Base-by-base conservation (phyloP, 37 sponge, comb jelly and placozoan genomes). In the Cliona cf. orientalis region DNA sequence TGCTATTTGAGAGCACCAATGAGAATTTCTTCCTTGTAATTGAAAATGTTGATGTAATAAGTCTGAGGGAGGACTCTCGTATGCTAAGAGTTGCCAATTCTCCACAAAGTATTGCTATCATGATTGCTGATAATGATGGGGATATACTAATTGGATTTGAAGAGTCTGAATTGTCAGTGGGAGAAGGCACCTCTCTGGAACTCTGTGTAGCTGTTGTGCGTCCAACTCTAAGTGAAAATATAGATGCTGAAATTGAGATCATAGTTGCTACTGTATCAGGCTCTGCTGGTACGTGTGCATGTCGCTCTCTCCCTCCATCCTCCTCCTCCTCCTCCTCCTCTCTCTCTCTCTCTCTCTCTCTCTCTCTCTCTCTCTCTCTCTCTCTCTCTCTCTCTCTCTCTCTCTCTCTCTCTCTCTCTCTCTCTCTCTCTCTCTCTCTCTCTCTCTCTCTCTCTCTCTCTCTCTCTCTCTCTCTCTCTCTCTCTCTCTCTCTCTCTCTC, bases 341-440 rank as follows among this genome's bases (percentile, higher is more conserved):
- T 45, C 53, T 41, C 29, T 25, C 40, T 45, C 53, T 32, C 40
- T 45, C 62, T 32, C 62, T 76, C 77, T 58, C 53, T 58, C 62
- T 58, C 77, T 45, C 38, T 76, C 77, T 58, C 62, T 76, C 39
- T 37, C 39, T 71, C 39, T 37, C 39, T 33, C 39, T 42, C 46
- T 71, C 39, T 21, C 28, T 66, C 37, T 31, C 23, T 75, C 59
- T 28, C 9, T 78, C 44, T 19, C 44, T 32, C 62, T 45, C 61
- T 28, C 34, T 58, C 61, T 32, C 37, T 76, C 61, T 58, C 78
- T 56, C 66, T 58, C 61, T 56, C 65, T 40, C 78, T 58, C 37
- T 58, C 46, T 43, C 46, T 5, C 45, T 43, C 46, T 21, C 7
- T 5, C 46, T 42, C 39, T 43, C 59, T n/a, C 19, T 39, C 36